A percentile compares a stretch with the other conserved stretches of the same genome.
Evolutionary conservation across 2,797 vertebrate species (phyloP).

Genomic region (Arnoldichthys spilopterus): DNA sequence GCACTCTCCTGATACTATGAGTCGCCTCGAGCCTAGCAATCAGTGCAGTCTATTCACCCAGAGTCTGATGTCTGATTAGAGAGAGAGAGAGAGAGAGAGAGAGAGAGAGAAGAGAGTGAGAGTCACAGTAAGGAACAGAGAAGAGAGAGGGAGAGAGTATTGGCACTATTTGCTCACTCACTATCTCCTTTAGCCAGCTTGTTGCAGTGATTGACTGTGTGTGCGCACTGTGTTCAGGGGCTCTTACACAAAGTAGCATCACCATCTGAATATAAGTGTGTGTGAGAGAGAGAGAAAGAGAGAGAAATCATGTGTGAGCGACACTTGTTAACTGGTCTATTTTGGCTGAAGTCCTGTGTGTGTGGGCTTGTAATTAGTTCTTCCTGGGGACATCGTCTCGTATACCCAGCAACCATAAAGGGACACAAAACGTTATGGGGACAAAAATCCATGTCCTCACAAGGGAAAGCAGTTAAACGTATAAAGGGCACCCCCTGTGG

Average conservation of each 20-base stretch:
- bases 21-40: neutral
- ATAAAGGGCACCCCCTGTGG: too few relatives aligned
- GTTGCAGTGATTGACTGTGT: neutral
- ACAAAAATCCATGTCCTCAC: too few relatives aligned
- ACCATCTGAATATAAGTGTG: neutral
- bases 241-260: neutral
- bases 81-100: constrained; percentile 4
- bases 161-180: neutral
- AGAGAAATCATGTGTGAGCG: neutral
- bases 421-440: too few relatives aligned
- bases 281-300: neutral
- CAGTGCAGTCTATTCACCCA: neutral
- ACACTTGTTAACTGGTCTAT: too few relatives aligned
- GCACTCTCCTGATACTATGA: neutral
- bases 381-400: too few relatives aligned
- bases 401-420: too few relatives aligned
- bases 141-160: neutral
- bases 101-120: neutral
- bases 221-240: neutral
- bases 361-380: too few relatives aligned
- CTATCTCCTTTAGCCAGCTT: neutral
- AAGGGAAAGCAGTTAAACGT: too few relatives aligned
- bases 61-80: too few relatives aligned
- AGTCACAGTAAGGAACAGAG: neutral
- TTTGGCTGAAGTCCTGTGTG: too few relatives aligned